These are phyloP conservation scores for Spinibarbus caldwelli DNA, from an alignment of 2,797 vertebrate species.

Conservation along the genomic window DNA sequence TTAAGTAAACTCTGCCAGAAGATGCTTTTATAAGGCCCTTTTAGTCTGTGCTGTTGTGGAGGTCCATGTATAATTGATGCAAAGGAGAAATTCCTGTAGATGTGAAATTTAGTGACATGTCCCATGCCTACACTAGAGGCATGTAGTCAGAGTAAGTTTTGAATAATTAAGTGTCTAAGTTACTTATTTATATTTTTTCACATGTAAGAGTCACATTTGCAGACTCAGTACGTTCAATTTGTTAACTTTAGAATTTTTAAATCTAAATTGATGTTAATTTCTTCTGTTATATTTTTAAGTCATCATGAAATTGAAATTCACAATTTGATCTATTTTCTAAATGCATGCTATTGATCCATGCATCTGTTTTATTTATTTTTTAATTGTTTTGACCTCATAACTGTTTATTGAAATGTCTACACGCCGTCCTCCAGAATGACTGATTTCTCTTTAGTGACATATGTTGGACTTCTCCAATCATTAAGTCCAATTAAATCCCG, in stretches of 20 bases:
- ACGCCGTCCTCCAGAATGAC: background rate
- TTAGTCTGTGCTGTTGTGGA: constrained; percentile 34
- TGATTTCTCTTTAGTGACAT: background rate
- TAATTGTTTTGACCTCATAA: background rate
- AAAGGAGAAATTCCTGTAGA: constrained; percentile 29
- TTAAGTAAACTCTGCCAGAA: background rate
- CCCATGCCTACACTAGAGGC: constrained; percentile 25
- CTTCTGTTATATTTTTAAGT: background rate
- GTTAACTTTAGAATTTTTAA: background rate
- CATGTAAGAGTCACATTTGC: constrained; percentile 13
- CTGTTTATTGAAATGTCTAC: background rate
- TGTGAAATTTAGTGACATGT: constrained; percentile 43
- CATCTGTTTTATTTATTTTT: background rate
- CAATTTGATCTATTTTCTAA: background rate
- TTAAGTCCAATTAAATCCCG: background rate
- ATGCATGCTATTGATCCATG: background rate
- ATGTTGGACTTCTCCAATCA: background rate
- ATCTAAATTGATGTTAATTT: background rate
- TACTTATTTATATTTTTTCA: constrained; percentile 45
- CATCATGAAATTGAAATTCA: background rate
- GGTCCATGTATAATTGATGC: constrained; percentile 40
- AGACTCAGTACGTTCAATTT: background rate
- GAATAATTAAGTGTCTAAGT: constrained; percentile 39
- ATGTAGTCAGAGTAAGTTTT: constrained; percentile 22
- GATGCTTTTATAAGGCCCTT: constrained; percentile 16